Base-by-base conservation (phyloP, 1,140 invertebrate genomes). In the Aphelenchoides besseyi region DNA sequence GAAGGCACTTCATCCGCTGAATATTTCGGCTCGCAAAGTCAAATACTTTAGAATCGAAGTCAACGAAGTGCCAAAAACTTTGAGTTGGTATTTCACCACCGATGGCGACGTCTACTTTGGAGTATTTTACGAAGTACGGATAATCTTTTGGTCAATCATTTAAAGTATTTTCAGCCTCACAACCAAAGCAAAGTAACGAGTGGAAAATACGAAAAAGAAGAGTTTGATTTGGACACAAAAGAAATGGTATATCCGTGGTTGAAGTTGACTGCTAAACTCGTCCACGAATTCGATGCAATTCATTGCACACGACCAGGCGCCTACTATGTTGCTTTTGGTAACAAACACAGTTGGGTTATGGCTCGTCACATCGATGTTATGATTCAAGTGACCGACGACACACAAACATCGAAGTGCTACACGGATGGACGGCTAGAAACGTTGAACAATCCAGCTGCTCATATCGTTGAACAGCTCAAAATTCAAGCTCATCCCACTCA, bases 201-300 rank as follows among this genome's bases (percentile, higher is more conserved):
- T 33, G 37, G 8, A 2, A 70, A 68, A 28, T 18, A 68, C 3
- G 55, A 66, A 53, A 80, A 55, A 16, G 48, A 59, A 54, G 73
- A 80, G 8, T 61, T 76, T 12, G 79, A 80, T 52, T 59, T 71
- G n/a, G 66, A 79, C 1, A 32, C 48, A 0, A 54, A 69, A 23
- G 81, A 82, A 59, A 82, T 82, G 82, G 74, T 79, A 9, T 82
- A 84, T 67, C 83, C 83, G 5, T 84, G 72, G 70, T 52, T 83
- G 5, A 83, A 83, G 70, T 62, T 83, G 18, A 72, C 78, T 2
- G 82, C 82, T 1, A 81, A 79, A 72, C 48, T 83, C 2, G 79
- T 82, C 12, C 82, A 84, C 64, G 82, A 83, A 64, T 59, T 33
- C n/a, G 80, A 81, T 67, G 33, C 63, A 18, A 57, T 82, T 29